Evolutionary conservation across 2,888 invertebrate species (phyloP), one percentile per base, ranked within the genome.

Genomic region (Ephialtes manifestator): DNA sequence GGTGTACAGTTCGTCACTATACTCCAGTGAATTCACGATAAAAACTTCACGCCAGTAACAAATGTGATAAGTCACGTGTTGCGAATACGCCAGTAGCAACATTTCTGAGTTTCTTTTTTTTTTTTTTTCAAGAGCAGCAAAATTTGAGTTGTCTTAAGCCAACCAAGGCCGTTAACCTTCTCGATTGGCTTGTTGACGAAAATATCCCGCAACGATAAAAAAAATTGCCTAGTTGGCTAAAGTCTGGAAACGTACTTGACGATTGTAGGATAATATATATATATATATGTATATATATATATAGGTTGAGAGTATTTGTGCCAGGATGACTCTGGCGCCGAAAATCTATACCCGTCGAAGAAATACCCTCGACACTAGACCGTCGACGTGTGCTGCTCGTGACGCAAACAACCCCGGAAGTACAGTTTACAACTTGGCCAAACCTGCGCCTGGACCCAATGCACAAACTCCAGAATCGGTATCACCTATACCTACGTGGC

Each of bases 381-480:
- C 55, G n/a, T 65, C 78, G 75, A 77, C 77, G 84, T 84, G 39
- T 75, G 67, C n/a, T 28, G 67, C 63, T 78, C 75, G 77, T 60
- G 79, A 82, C 82, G 89, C 88, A 89, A 90, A 90, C 88, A 87
- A 85, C 78, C 81, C 67, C 84, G 86, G 83, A 87, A 84, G 86
- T 87, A 88, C 86, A 87, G 87, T 86, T 86, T 70, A 75, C 79
- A 87, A 87, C 67, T 84, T 86, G 72, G 81, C 65, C 51, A 77
- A 67, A 81, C 60, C 63, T 28, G 43, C 67, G 58, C 76, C 31
- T 2, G 67, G 4, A 51, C 39, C 18, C 55, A 18, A 35, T 15
- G 39, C 18, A 35, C 65, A 67, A 80, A 63, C 75, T 65, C 55
- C 46, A 8, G 35, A 2, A 63, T 20, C 35, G 15, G 15, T 11